Conservation (phyloP, 2,888 invertebrate species). For the Zygaena filipendulae region DNA sequence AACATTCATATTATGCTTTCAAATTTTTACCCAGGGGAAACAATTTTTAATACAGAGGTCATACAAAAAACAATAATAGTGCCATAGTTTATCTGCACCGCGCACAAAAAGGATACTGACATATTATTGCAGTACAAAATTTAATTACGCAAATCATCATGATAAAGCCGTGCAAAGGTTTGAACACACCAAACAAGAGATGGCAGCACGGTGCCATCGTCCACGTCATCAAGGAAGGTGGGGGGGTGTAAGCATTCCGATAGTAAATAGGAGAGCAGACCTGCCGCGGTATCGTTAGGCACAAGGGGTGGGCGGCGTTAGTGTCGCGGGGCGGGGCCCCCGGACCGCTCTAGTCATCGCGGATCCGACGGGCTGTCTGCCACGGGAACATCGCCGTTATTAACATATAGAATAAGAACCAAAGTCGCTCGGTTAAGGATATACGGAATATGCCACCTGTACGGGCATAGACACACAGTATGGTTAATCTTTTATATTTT, state of each 20-base stretch:
- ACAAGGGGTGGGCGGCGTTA: conserved; percentile 43
- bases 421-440: too few relatives aligned
- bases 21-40: too few relatives aligned
- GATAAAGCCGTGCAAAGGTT: conserved; percentile 15
- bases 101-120: too few relatives aligned
- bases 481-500: too few relatives aligned
- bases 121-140: too few relatives aligned
- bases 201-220: conserved; percentile 6
- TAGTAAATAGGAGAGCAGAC: conserved; percentile 41
- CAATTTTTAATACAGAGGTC: too few relatives aligned
- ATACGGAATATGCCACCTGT: too few relatives aligned
- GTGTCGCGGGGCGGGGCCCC: conserved; percentile 50
- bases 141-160: too few relatives aligned
- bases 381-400: conserved; percentile 21
- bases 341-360: conserved; percentile 67
- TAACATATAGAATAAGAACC: conserved; percentile 7
- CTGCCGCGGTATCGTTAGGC: conserved; percentile 44
- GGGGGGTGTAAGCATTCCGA: conserved; percentile 29
- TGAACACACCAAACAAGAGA: conserved; percentile 14
- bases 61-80: too few relatives aligned
- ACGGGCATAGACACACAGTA: too few relatives aligned
- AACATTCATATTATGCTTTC: too few relatives aligned
- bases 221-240: conserved; percentile 7
- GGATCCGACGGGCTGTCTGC: conserved; percentile 55
- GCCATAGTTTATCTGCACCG: too few relatives aligned